phyloP scores from a whole-genome alignment of 2,888 invertebrate genomes.

The Cheiracanthium punctorium region DNA sequence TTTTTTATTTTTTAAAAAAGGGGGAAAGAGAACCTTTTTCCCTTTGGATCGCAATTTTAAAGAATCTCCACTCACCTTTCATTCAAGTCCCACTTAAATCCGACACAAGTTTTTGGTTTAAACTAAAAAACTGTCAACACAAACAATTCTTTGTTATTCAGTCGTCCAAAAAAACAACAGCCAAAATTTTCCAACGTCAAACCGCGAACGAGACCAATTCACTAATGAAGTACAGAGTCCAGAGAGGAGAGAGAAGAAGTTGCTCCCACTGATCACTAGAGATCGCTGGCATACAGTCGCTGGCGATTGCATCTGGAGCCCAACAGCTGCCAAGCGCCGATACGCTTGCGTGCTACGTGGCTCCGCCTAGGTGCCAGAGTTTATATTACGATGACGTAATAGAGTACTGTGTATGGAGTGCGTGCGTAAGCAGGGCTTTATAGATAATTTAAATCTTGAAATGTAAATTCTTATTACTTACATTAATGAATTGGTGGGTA shows the following conservation, averaged over 20 bases:
- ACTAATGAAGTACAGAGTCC: not conserved
- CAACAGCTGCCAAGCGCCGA: constrained; percentile 2
- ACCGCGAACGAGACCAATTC: not conserved
- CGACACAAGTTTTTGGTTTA: not conserved
- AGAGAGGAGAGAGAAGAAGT: not conserved
- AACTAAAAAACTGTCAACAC: not conserved
- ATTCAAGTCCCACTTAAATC: constrained; percentile 6
- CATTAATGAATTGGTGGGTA: too few relatives aligned
- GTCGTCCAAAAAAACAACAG: not conserved
- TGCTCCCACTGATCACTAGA: not conserved
- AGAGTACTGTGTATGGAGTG: too few relatives aligned
- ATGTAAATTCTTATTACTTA: too few relatives aligned
- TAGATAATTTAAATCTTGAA: too few relatives aligned
- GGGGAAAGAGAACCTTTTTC: too few relatives aligned
- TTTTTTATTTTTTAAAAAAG: too few relatives aligned
- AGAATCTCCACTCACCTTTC: not conserved
- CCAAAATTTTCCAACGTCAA: not conserved
- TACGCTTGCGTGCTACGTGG: constrained; percentile 1
- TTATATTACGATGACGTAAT: not conserved
- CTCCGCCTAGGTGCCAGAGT: not conserved
- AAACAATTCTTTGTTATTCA: not conserved
- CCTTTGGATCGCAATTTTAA: too few relatives aligned
- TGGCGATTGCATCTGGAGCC: not conserved
- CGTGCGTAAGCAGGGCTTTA: too few relatives aligned
- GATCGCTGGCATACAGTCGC: not conserved